Evolutionary conservation across 37 sponge, comb jelly and placozoan genomes (phyloP).

Genomic region (Petrosia ficiformis): DNA sequence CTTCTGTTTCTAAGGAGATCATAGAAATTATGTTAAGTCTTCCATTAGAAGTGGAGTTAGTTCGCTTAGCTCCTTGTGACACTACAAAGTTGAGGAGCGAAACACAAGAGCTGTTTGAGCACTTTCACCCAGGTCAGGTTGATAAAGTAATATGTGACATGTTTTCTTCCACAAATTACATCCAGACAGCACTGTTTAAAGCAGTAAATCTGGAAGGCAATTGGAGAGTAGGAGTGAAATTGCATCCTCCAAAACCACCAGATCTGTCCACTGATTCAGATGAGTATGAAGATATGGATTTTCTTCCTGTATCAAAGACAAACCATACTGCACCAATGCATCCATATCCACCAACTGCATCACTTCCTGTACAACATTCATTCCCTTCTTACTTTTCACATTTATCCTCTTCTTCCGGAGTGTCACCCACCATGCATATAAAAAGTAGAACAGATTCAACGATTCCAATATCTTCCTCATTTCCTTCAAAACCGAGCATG

Average conservation of each 20-base stretch:
- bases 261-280: background rate
- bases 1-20: background rate
- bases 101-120: background rate
- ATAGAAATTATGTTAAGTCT: background rate
- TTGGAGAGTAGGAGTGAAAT: background rate
- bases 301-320: background rate
- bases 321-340: background rate
- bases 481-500: too few relatives aligned
- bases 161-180: background rate
- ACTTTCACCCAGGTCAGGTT: background rate
- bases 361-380: background rate
- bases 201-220: background rate
- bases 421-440: background rate
- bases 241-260: background rate
- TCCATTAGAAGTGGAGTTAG: background rate
- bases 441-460: background rate
- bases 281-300: background rate
- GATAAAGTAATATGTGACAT: background rate
- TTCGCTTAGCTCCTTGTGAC: background rate
- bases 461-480: background rate
- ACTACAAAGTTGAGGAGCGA: background rate
- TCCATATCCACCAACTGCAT: background rate
- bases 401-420: too few relatives aligned
- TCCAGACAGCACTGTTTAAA: background rate
- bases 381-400: too few relatives aligned